Percentiles rank a stretch among this genome's conserved stretches.
Conservation (phyloP, 2,113 vertebrate species). For the Prunella himalayana region DNA sequence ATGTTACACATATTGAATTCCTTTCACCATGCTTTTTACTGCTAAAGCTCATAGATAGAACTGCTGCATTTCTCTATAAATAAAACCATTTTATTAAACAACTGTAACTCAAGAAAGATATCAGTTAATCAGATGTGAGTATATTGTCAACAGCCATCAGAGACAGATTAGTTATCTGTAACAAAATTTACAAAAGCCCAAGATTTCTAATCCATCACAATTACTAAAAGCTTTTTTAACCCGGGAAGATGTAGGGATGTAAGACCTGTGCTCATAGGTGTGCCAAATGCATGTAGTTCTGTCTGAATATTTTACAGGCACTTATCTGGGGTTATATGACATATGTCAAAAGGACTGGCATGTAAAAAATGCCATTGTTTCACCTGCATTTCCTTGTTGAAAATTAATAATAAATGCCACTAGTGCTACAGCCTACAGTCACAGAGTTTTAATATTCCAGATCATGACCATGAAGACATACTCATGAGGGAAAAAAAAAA, state of each 20-base stretch:
- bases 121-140: neutral
- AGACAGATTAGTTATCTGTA: neutral
- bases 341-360: neutral
- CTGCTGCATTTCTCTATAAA: neutral
- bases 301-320: neutral
- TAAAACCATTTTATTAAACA: neutral
- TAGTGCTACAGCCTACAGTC: neutral
- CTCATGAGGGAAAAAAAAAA: neutral
- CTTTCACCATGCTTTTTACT: neutral
- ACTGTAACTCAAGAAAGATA: neutral
- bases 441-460: neutral
- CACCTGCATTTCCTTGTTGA: neutral
- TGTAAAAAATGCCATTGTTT: neutral
- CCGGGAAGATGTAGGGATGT: neutral
- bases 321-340: neutral
- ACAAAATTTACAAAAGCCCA: neutral
- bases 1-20: neutral
- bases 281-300: neutral
- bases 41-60: neutral
- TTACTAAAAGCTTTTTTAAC: neutral
- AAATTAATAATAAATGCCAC: neutral
- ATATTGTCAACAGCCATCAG: neutral
- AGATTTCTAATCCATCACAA: neutral
- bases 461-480: neutral
- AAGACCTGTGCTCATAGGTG: neutral